Evolutionary conservation across 1,140 invertebrate genomes (phyloP).

Genomic region (Heliconius hewitsoni): DNA sequence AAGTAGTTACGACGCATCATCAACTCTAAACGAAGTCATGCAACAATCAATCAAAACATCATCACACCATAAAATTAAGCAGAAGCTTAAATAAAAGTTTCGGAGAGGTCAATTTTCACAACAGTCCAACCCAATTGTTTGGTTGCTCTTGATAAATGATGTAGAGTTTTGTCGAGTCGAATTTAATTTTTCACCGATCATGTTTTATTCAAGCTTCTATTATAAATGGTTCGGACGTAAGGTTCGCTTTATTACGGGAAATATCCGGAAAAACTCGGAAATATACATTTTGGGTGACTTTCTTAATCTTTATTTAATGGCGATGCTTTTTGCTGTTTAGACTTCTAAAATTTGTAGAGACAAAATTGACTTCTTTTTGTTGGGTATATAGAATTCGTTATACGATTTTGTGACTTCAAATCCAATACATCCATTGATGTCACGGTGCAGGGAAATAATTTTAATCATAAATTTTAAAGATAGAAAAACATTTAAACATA

Average conservation of each 20-base stretch:
- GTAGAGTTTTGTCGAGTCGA: constrained; percentile 17
- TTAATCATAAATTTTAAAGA: no score
- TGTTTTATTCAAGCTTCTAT: constrained; percentile 39
- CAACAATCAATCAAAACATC: not conserved
- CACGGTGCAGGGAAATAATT: no score
- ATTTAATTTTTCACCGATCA: constrained; percentile 38
- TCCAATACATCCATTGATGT: no score
- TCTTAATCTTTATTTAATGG: constrained; percentile 11
- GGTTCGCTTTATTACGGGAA: constrained; percentile 13
- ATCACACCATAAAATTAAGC: constrained; percentile 1
- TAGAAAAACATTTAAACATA: no score
- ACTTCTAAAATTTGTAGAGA: not conserved
- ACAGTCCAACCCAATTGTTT: constrained; percentile 23
- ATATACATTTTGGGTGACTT: not conserved
- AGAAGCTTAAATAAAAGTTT: constrained; percentile 12
- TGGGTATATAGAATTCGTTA: no score
- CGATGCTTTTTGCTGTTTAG: not conserved
- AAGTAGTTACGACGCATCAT: not conserved
- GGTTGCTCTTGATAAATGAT: constrained; percentile 39
- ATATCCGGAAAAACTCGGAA: constrained; percentile 1
- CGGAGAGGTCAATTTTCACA: constrained; percentile 35
- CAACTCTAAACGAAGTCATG: not conserved
- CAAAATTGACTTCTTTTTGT: not conserved
- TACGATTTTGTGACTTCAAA: no score
- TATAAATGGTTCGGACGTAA: constrained; percentile 35